Conservation (phyloP, 2,113 vertebrate genomes). For the human region GRCh38 chr7:156734501-156735000, state of each 20-base stretch:
- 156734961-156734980: not conserved
- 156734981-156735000: not conserved
- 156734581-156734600: too few relatives aligned
- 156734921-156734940: not conserved
- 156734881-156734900: not conserved
- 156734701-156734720: not conserved
- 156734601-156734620: too few relatives aligned
- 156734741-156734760: not conserved
- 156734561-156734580: too few relatives aligned
- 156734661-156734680: not conserved
- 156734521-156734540: too few relatives aligned
- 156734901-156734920: not conserved
- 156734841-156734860: not conserved
- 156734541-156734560: too few relatives aligned
- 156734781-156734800: not conserved
- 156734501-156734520: too few relatives aligned
- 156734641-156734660: not conserved
- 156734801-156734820: not conserved
- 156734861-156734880: accelerated
- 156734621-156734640: too few relatives aligned
- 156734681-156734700: not conserved
- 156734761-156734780: not conserved
- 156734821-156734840: not conserved
- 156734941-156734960: not conserved
- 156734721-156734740: not conserved